A percentile compares a stretch with the other conserved stretches of the same genome.
These are phyloP conservation scores for Scaptomyza montana DNA, from an alignment of 1,140 invertebrate genomes.

Conservation along the genomic window DNA sequence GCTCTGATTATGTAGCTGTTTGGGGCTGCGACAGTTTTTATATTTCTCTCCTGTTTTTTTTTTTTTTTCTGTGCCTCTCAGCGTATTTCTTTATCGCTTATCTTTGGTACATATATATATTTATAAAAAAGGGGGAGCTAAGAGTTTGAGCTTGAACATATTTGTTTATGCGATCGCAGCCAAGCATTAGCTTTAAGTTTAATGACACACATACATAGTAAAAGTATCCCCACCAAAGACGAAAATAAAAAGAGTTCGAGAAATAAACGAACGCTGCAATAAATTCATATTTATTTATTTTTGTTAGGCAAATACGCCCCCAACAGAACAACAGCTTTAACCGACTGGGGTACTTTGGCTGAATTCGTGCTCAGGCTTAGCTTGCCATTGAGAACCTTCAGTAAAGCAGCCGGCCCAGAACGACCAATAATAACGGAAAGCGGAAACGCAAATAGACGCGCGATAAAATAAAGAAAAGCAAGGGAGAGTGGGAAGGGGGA, in stretches of 20 bases:
- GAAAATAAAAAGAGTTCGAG: slow-evolving; percentile 4
- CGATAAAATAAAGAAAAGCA: slow-evolving; percentile 59
- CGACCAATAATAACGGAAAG: slow-evolving; percentile 64
- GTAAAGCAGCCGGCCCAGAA: slow-evolving; percentile 53
- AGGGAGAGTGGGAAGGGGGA: slow-evolving; percentile 11
- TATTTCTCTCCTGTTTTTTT: slow-evolving; percentile 22
- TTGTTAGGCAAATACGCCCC: slow-evolving; percentile 80
- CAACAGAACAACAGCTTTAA: slow-evolving; percentile 46
- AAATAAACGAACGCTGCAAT: slow-evolving; percentile 68
- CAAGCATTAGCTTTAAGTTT: slow-evolving; percentile 17
- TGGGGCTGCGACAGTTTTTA: slow-evolving; percentile 37
- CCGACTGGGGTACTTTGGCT: slow-evolving; percentile 7
- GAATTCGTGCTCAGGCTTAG: slow-evolving; percentile 31
- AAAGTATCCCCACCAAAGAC: slow-evolving; percentile 23
- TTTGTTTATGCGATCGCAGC: slow-evolving; percentile 71
- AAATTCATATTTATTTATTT: slow-evolving; percentile 83
- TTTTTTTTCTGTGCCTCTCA: slow-evolving; percentile 31
- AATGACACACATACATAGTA: slow-evolving; percentile 41
- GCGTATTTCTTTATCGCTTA: slow-evolving; percentile 64
- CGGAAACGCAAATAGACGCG: slow-evolving; percentile 78
- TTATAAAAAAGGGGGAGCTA: slow-evolving; percentile 31
- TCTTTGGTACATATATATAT: slow-evolving; percentile 35
- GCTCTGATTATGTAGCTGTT: slow-evolving; percentile 13
- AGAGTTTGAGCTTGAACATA: slow-evolving; percentile 36
- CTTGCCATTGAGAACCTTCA: slow-evolving; percentile 52